These are phyloP conservation scores for Sphyrna mokarran DNA, from an alignment of 2,113 vertebrate species.

Conservation along the genomic window DNA sequence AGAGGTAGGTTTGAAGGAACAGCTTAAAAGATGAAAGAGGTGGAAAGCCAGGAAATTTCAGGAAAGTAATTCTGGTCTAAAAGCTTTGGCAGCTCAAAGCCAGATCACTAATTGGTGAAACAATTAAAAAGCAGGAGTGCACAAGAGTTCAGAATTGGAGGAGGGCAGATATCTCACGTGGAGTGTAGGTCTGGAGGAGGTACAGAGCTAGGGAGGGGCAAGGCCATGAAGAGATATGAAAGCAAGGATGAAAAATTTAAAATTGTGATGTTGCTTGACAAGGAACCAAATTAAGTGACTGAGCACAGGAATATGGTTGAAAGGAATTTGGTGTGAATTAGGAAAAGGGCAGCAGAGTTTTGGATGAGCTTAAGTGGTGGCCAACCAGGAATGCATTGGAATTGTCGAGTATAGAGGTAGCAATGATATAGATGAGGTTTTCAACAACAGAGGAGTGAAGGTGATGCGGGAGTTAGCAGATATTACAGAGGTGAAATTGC, in stretches of 20 bases:
- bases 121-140: neutral
- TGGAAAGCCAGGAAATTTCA: neutral
- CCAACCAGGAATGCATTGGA: neutral
- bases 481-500: no score
- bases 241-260: neutral
- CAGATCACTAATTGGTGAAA: neutral
- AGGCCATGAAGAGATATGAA: neutral
- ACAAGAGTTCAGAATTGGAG: neutral
- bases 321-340: neutral
- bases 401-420: neutral
- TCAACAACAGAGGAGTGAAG: no score
- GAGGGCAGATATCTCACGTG: neutral
- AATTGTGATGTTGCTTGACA: neutral
- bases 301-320: neutral
- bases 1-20: neutral
- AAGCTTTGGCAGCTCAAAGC: neutral
- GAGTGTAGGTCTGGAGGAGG: neutral
- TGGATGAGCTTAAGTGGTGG: neutral
- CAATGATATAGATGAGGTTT: no score
- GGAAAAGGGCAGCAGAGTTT: neutral
- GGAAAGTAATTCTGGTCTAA: neutral
- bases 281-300: neutral
- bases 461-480: no score
- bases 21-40: neutral
- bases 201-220: neutral